Evolutionary conservation across 2,888 invertebrate genomes (phyloP).

Genomic region (Cerastoderma edule): DNA sequence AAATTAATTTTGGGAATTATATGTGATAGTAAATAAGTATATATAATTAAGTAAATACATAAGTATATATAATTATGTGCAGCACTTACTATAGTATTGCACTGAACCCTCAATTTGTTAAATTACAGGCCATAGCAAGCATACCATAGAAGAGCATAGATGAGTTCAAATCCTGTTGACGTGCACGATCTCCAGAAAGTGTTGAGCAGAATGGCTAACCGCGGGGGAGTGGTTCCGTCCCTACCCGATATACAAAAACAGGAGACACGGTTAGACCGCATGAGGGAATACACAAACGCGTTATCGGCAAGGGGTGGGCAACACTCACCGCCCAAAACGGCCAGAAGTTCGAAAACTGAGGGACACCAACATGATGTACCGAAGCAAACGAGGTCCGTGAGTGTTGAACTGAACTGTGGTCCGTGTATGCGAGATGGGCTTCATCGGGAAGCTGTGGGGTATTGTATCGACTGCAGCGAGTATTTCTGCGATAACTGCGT

Average conservation of each 20-base stretch:
- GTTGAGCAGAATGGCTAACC: constrained; percentile 36
- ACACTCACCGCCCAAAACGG: constrained; percentile 19
- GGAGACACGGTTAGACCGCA: constrained; percentile 38
- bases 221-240: background rate
- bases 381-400: constrained; percentile 47
- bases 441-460: constrained; percentile 51
- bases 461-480: constrained; percentile 57
- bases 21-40: no score
- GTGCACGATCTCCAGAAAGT: constrained; percentile 33
- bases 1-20: no score
- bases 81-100: no score
- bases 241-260: constrained; percentile 33
- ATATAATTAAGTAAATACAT: no score
- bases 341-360: background rate
- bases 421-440: constrained; percentile 51
- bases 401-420: constrained; percentile 53
- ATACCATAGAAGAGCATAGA: constrained; percentile 21
- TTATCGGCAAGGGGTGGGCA: constrained; percentile 25
- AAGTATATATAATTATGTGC: no score
- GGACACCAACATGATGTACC: background rate
- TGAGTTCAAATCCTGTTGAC: constrained; percentile 48
- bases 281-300: constrained; percentile 40
- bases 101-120: no score
- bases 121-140: no score
- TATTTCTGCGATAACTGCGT: constrained; percentile 57